Conservation (phyloP, 1,140 invertebrate genomes). For the Protaetia brevitarsis region DNA sequence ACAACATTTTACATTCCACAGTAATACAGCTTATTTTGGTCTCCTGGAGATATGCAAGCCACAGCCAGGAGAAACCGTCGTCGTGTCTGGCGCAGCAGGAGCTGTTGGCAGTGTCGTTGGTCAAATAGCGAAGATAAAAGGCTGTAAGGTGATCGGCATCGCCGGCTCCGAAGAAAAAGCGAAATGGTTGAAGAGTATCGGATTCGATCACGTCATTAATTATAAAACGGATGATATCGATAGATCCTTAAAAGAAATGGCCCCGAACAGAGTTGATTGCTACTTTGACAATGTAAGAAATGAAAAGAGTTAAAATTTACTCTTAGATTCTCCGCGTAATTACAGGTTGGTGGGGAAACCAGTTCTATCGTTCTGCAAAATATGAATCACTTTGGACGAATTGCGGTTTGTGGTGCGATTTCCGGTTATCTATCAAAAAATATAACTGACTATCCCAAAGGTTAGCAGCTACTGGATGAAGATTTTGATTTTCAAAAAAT, state of each 20-base stretch:
- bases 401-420: conserved; percentile 64
- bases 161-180: conserved; percentile 67
- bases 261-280: conserved; percentile 66
- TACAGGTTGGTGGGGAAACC: conserved; percentile 65
- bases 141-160: conserved; percentile 66
- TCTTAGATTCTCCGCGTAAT: background rate
- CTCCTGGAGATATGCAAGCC: conserved; percentile 64
- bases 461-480: background rate
- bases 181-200: conserved; percentile 61
- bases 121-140: conserved; percentile 69
- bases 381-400: conserved; percentile 61
- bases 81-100: conserved; percentile 63
- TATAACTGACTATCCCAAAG: background rate
- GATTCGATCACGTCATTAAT: conserved; percentile 66
- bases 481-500: too few relatives aligned
- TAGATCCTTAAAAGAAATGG: conserved; percentile 56
- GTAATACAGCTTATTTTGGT: conserved; percentile 70
- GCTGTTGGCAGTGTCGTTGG: conserved; percentile 70
- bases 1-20: too few relatives aligned
- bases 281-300: conserved; percentile 78
- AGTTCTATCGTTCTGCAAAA: conserved; percentile 57
- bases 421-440: conserved; percentile 51
- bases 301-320: too few relatives aligned
- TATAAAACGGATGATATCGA: conserved; percentile 62
- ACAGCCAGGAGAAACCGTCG: conserved; percentile 63